Evolutionary conservation across 2,113 vertebrate species (phyloP), one percentile per base, ranked within the genome.

Genomic region (Tringa solitaria): DNA sequence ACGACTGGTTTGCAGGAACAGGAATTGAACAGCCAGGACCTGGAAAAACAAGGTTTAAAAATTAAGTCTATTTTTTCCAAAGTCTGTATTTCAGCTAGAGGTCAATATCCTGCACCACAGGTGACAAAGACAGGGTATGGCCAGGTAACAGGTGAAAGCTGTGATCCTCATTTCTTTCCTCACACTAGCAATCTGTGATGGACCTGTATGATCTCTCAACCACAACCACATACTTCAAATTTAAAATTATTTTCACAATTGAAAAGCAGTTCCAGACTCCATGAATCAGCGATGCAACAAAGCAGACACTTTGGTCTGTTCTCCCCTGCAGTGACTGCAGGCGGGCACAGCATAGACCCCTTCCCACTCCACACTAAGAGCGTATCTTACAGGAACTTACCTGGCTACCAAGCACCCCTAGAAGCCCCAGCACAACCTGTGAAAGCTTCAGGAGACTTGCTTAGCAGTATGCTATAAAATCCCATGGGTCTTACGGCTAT

Each of bases 11-110:
- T 76, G 99, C 99, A 35, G 99, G 99, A 43, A 99, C 95, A 2
- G 99, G 98, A 89, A 99, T 14, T 14, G 99, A 98, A 96, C 99
- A 99, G 96, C 98, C 99, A 54, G 99, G 98, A 96, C 99, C 99
- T 99, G 81, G 53, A 65, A 95, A 89, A 84, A 56, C 8, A 95
- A 91, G 26, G 74, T 89, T 77, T 87, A 69, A 67, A 79, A 69
- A 43, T 7, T 10, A 27, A 33, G 16, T 8, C 4, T 0, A 9
- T 6, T 22, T 32, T 20, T 26, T 19, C 32, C 43, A 20, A 77
- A 78, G n/a, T 2, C 33, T 56, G 15, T 41, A 32, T 79, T 87
- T 56, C 61, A 87, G 28, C 22, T 41, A 27, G 18, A 90, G 22
- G 41, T 77, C 41, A 84, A 35, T 7, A 43, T 6, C 45, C 43